These are phyloP conservation scores for Zhengitettix transpicula DNA, from an alignment of 2,888 invertebrate genomes.

Conservation along the genomic window DNA sequence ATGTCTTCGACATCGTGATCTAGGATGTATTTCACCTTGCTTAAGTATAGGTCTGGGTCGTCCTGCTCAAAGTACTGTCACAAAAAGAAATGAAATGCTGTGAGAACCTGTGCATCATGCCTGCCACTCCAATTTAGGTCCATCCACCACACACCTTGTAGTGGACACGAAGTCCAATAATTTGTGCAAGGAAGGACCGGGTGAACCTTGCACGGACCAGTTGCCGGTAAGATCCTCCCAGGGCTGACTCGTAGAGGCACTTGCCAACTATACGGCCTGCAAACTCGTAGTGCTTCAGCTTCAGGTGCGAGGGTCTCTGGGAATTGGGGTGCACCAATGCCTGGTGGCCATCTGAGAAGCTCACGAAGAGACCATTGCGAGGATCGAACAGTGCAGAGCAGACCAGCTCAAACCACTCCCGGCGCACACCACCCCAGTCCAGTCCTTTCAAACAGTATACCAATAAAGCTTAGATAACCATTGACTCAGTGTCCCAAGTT, in stretches of 20 bases:
- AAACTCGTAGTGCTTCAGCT: constrained; percentile 79
- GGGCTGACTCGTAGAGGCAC: constrained; percentile 82
- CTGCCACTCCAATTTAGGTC: not conserved
- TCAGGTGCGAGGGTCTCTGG: constrained; percentile 54
- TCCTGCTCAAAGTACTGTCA: constrained; percentile 85
- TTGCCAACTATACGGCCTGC: constrained; percentile 90
- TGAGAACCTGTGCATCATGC: not conserved
- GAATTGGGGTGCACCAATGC: constrained; percentile 83
- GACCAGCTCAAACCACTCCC: constrained; percentile 88
- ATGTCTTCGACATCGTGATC: constrained; percentile 75
- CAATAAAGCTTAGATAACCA: not conserved
- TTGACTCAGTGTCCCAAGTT: not conserved
- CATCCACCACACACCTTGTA: constrained; percentile 48
- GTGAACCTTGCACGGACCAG: constrained; percentile 80
- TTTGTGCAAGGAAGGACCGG: constrained; percentile 81
- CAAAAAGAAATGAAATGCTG: constrained; percentile 1
- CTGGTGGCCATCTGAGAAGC: constrained; percentile 72
- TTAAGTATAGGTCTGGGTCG: constrained; percentile 81
- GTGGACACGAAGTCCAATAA: constrained; percentile 82
- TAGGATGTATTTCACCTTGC: constrained; percentile 84
- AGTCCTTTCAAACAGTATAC: constrained; percentile 39
- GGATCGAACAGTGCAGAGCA: constrained; percentile 78
- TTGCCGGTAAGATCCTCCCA: constrained; percentile 73
- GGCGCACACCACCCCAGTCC: constrained; percentile 84
- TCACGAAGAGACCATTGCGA: constrained; percentile 62